Base-by-base conservation (phyloP, 2,113 vertebrate species). In the Rhinopomastus cyanomelas region DNA sequence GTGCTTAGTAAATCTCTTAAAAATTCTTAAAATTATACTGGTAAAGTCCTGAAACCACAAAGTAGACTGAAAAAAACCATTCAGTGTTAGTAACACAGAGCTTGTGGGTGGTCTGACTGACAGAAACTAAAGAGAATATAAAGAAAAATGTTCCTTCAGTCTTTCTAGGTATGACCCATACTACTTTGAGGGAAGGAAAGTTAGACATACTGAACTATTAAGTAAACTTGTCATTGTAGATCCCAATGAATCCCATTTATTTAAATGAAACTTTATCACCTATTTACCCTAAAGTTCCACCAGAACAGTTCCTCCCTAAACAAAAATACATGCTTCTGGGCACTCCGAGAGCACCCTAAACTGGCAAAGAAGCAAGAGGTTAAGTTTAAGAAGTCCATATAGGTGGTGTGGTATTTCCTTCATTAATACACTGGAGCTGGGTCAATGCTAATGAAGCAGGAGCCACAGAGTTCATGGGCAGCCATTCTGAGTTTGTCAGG, bases 401-500 rank as follows among this genome's bases (percentile, higher is more conserved):
- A 51, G 3, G 4, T 46, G 12, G 15, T 84, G 27, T 19, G 15
- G 21, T 19, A 53, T 59, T 84, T 89, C 19, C 21, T 84, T 20
- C 4, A 37, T 57, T 44, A 27, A 1, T 46, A 30, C 0, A 0
- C n/a, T 48, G 53, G 12, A 37, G 8, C 6, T 51, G 27, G 10
- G 21, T 55, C 25, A 39, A 6, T 8, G 1, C 36, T 87, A 87
- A 59, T 42, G 53, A 81, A 55, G 23, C 12, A 71, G 26, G 30
- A 78, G 14, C 15, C 49, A 39, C 10, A 48, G 23, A 81, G 5
- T 16, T 89, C 44, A 27, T 64, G n/a, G 17, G 19, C 30, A 62
- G 14, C 7, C 32, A 71, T 59, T 89, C 46, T 48, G 14, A 51
- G 11, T 46, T 27, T 10, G 22, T 60, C 37, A 72, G 16, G 32